Conservation (phyloP, 2,888 invertebrate species). For the Melinopterus prodromus region DNA sequence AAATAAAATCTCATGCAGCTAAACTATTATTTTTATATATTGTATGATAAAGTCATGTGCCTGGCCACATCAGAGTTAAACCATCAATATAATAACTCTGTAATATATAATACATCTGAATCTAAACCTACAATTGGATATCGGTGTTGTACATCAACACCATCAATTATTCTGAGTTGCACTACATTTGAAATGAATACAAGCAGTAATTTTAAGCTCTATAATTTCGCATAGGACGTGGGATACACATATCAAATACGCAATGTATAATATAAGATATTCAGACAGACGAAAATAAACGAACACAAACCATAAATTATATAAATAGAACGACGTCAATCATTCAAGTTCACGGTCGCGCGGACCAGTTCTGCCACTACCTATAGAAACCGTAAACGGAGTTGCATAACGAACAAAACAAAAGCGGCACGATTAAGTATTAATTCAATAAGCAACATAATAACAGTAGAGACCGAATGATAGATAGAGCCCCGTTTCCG, state of each 20-base stretch:
- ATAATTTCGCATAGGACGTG: not conserved
- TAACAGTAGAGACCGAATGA: not conserved
- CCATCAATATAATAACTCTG: too few species aligned
- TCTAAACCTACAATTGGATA: too few species aligned
- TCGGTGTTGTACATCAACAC: too few species aligned
- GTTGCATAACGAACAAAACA: not conserved
- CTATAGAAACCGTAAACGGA: not conserved
- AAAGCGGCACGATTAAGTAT: not conserved
- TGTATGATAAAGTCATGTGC: too few species aligned
- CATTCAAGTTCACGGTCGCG: not conserved
- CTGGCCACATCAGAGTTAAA: too few species aligned
- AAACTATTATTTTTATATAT: too few species aligned
- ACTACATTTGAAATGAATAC: too few species aligned
- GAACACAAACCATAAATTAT: conserved; percentile 4
- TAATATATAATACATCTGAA: too few species aligned
- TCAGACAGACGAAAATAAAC: not conserved
- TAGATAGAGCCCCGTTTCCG: not conserved
- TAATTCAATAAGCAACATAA: not conserved
- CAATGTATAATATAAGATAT: not conserved
- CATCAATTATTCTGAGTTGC: too few species aligned
- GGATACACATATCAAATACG: not conserved
- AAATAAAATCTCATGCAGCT: too few species aligned
- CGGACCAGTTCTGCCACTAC: not conserved
- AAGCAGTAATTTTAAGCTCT: too few species aligned
- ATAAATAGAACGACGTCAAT: not conserved